phyloP scores from a whole-genome alignment of 2,113 vertebrate genomes.

The Sorex araneus region DNA sequence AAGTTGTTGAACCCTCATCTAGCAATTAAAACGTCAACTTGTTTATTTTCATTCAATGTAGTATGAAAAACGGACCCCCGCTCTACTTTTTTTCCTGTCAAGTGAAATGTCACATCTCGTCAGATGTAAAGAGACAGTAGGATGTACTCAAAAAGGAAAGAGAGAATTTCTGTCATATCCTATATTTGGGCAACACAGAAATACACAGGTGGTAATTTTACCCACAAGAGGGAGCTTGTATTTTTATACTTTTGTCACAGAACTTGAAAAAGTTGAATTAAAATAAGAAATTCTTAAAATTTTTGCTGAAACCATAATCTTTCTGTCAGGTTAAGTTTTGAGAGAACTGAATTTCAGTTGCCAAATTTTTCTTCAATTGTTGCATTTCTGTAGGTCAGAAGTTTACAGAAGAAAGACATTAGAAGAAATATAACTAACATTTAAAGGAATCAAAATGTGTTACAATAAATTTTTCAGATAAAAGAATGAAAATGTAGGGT shows the following conservation, averaged over 20 bases:
- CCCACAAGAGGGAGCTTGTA: conserved; percentile 84
- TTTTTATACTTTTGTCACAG: conserved; percentile 71
- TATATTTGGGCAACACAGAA: conserved; percentile 41
- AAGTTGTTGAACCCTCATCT: neutral
- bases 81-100: neutral
- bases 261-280: conserved; percentile 61
- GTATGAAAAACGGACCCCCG: neutral
- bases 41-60: neutral
- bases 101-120: neutral
- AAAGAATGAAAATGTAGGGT: conserved; percentile 9
- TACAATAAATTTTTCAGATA: conserved; percentile 74
- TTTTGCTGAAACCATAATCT: neutral
- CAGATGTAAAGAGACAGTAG: neutral
- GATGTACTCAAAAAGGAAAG: conserved; percentile 31
- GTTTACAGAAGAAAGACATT: neutral
- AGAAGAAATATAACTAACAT: conserved; percentile 19
- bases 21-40: neutral
- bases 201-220: conserved; percentile 72
- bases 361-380: conserved; percentile 15
- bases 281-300: conserved; percentile 66
- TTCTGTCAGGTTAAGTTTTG: conserved; percentile 18
- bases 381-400: neutral
- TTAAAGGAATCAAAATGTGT: neutral
- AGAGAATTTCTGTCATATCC: neutral
- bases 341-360: neutral